A percentile compares a stretch with the other conserved stretches of the same genome.
Evolutionary conservation across 2,888 invertebrate species (phyloP).

Genomic region (Eudemis profundana): DNA sequence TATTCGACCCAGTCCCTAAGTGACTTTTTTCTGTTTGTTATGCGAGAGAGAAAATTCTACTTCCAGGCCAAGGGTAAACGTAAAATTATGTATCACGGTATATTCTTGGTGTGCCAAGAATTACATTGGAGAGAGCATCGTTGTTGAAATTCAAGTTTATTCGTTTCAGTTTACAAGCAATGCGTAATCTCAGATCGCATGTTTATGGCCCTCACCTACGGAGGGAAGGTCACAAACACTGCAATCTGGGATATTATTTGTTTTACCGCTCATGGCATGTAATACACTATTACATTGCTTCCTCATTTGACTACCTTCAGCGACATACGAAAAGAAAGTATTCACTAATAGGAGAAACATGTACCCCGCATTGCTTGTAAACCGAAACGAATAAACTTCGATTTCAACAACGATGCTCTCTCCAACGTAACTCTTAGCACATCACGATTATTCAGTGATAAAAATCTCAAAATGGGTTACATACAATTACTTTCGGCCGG

Average conservation of each 20-base stretch:
- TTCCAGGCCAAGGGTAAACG: no score
- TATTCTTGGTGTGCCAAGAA: slow-evolving; percentile 53
- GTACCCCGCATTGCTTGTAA: not conserved
- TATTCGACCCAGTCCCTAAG: no score
- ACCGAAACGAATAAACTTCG: slow-evolving; percentile 20
- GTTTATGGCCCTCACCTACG: no score
- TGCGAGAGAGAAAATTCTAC: no score
- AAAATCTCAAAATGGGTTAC: slow-evolving; percentile 56
- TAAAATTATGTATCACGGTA: slow-evolving; percentile 65
- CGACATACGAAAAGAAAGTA: not conserved
- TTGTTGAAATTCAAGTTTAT: slow-evolving; percentile 29
- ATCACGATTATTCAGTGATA: slow-evolving; percentile 61
- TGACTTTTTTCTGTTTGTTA: no score
- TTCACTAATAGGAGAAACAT: slow-evolving; percentile 4
- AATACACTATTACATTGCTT: not conserved
- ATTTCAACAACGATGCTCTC: slow-evolving; percentile 25
- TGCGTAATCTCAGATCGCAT: no score
- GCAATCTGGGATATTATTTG: no score
- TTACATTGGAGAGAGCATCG: slow-evolving; percentile 31
- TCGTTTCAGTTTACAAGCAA: slow-evolving; percentile 3
- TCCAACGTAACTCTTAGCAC: slow-evolving; percentile 46
- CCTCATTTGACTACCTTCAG: not conserved
- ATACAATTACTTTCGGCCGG: slow-evolving; percentile 56
- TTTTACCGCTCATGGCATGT: no score
- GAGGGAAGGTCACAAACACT: no score